Conservation (phyloP, 2,888 invertebrate genomes). For the Stratiomys singularior region DNA sequence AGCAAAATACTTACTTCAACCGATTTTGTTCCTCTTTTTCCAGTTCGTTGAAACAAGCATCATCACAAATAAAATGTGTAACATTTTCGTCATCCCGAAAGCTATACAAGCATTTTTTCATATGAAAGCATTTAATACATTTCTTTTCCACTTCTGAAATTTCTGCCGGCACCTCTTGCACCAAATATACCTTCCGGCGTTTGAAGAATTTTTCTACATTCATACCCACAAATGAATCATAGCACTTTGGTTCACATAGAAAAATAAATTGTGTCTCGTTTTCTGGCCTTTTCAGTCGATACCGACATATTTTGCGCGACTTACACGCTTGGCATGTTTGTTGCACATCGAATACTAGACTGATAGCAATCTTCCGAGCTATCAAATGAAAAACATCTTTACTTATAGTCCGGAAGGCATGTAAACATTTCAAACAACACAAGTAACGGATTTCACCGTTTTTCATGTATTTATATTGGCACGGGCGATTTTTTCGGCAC, state of each 20-base stretch:
- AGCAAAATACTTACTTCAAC: slow-evolving; percentile 57
- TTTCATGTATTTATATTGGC: slow-evolving; percentile 63
- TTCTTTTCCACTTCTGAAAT: slow-evolving; percentile 55
- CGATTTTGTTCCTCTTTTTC: slow-evolving; percentile 66
- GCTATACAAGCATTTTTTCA: slow-evolving; percentile 67
- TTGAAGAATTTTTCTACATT: slow-evolving; percentile 69
- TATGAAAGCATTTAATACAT: slow-evolving; percentile 68
- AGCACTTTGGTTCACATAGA: slow-evolving; percentile 68
- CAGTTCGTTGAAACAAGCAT: slow-evolving; percentile 69
- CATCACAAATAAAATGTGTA: slow-evolving; percentile 68
- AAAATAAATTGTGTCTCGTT: slow-evolving; percentile 68
- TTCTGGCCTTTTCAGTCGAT: slow-evolving; percentile 63
- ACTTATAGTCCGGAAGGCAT: slow-evolving; percentile 65
- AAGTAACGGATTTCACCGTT: slow-evolving; percentile 62
- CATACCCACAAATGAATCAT: slow-evolving; percentile 68
- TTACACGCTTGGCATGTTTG: slow-evolving; percentile 60
- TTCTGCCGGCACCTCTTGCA: slow-evolving; percentile 62
- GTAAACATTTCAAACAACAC: slow-evolving; percentile 68
- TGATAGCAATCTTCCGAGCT: slow-evolving; percentile 61
- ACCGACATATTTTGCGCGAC: slow-evolving; percentile 60
- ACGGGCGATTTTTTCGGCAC: slow-evolving; percentile 64
- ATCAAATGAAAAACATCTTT: slow-evolving; percentile 58
- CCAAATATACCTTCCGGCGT: slow-evolving; percentile 68
- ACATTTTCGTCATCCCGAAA: slow-evolving; percentile 67
- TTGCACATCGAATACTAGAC: slow-evolving; percentile 59